Conservation (phyloP, 2,113 vertebrate genomes). For the Bos indicus region DNA sequence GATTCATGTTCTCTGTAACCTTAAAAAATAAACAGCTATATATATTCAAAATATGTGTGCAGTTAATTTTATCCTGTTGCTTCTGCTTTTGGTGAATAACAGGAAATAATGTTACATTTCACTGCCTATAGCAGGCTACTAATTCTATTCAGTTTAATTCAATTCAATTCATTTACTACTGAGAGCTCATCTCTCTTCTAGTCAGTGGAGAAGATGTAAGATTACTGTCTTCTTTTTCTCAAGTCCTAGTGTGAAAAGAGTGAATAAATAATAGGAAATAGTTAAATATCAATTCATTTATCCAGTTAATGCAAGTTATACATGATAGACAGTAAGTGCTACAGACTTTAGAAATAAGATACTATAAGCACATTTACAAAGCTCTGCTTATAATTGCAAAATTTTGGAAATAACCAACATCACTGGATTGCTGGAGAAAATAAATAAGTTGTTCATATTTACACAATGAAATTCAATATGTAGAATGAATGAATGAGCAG, state of each 20-base stretch:
- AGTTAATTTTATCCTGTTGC: not conserved
- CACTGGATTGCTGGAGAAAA: not conserved
- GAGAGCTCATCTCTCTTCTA: not conserved
- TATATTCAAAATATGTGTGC: not conserved
- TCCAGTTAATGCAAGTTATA: not conserved
- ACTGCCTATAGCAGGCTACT: not conserved
- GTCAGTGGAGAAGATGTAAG: not conserved
- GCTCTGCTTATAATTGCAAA: not conserved
- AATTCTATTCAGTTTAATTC: slow-evolving; percentile 19
- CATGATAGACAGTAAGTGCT: not conserved
- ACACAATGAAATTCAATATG: not conserved
- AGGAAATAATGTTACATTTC: slow-evolving; percentile 28
- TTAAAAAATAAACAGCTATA: not conserved
- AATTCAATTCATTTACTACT: slow-evolving; percentile 4
- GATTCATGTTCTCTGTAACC: not conserved
- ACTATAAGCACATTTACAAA: not conserved
- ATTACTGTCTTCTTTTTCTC: not conserved
- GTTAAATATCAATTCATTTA: not conserved
- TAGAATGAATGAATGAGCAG: not conserved
- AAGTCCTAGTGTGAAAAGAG: not conserved
- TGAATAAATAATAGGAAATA: not conserved
- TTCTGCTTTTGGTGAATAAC: not conserved
- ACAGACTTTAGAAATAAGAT: not conserved
- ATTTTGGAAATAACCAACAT: not conserved
- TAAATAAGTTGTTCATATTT: not conserved